A percentile compares a stretch with the other conserved stretches of the same genome.
phyloP scores from a whole-genome alignment of 2,888 invertebrate genomes.

The Cyclophora albipunctata region DNA sequence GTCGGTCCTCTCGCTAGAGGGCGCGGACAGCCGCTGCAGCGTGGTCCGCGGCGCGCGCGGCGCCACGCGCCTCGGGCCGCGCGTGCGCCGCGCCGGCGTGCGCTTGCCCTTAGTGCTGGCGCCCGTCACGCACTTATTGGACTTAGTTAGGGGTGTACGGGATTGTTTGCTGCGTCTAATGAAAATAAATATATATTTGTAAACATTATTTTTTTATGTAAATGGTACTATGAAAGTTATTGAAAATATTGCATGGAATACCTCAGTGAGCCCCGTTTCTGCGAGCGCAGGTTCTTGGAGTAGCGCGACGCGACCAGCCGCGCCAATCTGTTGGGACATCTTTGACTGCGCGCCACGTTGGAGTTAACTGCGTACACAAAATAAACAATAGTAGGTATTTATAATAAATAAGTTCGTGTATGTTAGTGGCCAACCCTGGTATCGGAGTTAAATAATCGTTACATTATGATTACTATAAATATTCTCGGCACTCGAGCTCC shows the following conservation, averaged over 20 bases:
- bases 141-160: conserved; percentile 35
- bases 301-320: conserved; percentile 83
- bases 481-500: too few relatives aligned
- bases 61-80: conserved; percentile 22
- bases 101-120: conserved; percentile 31
- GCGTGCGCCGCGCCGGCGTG: conserved; percentile 29
- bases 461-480: too few relatives aligned
- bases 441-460: too few relatives aligned
- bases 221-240: too few relatives aligned
- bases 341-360: conserved; percentile 56
- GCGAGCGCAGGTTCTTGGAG: conserved; percentile 78
- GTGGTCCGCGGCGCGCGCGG: conserved; percentile 9
- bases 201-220: neutral
- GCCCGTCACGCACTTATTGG: conserved; percentile 26
- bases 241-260: conserved; percentile 9
- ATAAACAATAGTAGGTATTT: too few relatives aligned
- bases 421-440: too few relatives aligned
- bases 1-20: conserved; percentile 60
- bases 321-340: conserved; percentile 81
- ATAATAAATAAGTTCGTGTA: too few relatives aligned
- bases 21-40: conserved; percentile 36
- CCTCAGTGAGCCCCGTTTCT: conserved; percentile 68
- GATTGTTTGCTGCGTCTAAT: conserved; percentile 50
- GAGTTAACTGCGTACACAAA: conserved; percentile 32
- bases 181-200: conserved; percentile 6